phyloP scores from a whole-genome alignment of 1,140 invertebrate genomes.

The Zaprionus camerounensis region DNA sequence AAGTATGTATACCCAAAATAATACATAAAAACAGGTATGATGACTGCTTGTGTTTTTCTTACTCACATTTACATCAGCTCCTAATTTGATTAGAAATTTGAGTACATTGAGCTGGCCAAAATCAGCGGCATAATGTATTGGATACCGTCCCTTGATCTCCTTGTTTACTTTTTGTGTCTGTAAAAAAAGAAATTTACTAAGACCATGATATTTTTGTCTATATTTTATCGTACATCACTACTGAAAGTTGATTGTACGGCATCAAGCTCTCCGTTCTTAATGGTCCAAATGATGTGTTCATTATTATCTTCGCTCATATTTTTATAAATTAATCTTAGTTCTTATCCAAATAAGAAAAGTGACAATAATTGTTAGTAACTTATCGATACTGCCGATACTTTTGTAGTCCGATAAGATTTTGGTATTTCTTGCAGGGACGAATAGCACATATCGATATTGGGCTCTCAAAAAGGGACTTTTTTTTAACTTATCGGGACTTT shows the following conservation, averaged over 20 bases:
- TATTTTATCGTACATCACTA: slow-evolving; percentile 87
- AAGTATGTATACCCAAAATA: background rate
- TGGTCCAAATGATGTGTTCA: slow-evolving; percentile 86
- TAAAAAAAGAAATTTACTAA: slow-evolving; percentile 22
- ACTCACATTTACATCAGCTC: slow-evolving; percentile 93
- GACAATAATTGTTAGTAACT: slow-evolving; percentile 20
- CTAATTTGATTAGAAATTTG: slow-evolving; percentile 93
- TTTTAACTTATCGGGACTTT: background rate
- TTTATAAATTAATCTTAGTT: slow-evolving; percentile 10
- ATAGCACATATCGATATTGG: background rate
- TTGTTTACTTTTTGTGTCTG: slow-evolving; percentile 91
- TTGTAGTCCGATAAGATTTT: background rate
- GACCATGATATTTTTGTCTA: background rate
- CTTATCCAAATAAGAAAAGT: slow-evolving; percentile 28
- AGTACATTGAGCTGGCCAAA: slow-evolving; percentile 97
- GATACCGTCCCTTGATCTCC: slow-evolving; percentile 93
- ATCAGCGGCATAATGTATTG: slow-evolving; percentile 96
- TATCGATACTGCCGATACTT: slow-evolving; percentile 23
- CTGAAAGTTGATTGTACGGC: slow-evolving; percentile 92
- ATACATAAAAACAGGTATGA: background rate
- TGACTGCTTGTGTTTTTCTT: background rate
- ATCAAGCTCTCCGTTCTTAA: slow-evolving; percentile 97
- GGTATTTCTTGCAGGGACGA: background rate
- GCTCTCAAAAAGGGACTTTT: background rate
- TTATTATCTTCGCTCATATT: slow-evolving; percentile 65